Conservation (phyloP, 1,140 invertebrate genomes). For the Phenacoccus solenopsis region DNA sequence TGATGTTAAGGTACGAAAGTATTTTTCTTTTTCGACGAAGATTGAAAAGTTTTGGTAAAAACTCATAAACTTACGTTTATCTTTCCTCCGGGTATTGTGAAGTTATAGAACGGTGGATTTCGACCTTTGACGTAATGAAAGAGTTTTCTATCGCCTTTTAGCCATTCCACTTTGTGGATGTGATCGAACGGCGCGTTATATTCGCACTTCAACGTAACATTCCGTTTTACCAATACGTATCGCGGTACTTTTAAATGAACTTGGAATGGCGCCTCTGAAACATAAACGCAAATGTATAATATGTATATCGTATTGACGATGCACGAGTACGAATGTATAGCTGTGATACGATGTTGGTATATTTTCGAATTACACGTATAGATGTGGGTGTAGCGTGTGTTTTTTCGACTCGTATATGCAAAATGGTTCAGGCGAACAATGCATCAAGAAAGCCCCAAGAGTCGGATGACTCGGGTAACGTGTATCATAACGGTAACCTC, state of each 20-base stretch:
- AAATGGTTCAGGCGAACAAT: no score
- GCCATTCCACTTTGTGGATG: constrained; percentile 49
- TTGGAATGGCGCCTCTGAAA: constrained; percentile 6
- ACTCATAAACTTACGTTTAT: constrained; percentile 52
- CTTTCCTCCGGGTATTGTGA: constrained; percentile 47
- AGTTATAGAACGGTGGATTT: constrained; percentile 49
- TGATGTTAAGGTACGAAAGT: constrained; percentile 5
- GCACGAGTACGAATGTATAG: background rate
- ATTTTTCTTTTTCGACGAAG: constrained; percentile 10
- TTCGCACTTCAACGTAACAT: constrained; percentile 36
- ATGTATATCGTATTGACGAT: no score
- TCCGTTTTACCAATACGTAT: constrained; percentile 35
- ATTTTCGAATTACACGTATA: no score
- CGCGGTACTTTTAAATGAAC: constrained; percentile 31
- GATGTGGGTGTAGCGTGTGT: no score
- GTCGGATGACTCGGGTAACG: background rate
- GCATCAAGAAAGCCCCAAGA: background rate
- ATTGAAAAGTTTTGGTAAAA: constrained; percentile 20
- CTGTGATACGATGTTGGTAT: background rate
- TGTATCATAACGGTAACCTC: background rate
- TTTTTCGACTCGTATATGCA: no score
- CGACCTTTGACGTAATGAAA: constrained; percentile 63
- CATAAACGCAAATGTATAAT: background rate
- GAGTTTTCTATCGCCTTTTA: constrained; percentile 57
- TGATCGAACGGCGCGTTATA: constrained; percentile 35